Base-by-base conservation (phyloP, 2,113 vertebrate genomes). In the Aegithalos caudatus region DNA sequence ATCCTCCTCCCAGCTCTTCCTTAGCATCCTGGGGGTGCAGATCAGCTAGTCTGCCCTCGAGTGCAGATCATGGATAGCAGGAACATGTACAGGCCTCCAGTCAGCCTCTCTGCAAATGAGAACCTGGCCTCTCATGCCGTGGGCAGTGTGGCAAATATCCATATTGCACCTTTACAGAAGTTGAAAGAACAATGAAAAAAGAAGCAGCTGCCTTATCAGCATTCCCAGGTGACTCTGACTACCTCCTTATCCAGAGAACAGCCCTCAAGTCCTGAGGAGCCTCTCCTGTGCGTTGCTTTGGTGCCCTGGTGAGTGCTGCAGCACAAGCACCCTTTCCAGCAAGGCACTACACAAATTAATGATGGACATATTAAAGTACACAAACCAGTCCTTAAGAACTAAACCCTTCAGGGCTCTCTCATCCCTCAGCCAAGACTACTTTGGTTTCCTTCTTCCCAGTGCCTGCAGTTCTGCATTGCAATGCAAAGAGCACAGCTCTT, bases 121-220 rank as follows among this genome's bases (percentile, higher is more conserved):
- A 64, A 23, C n/a, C 19, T 0, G 14, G 28, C 24, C 31, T 35
- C 60, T 53, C 42, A 22, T 14, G 45, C 82, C 0, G 0, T 12
- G 22, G 14, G 72, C 57, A 76, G n/a, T 20, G 48, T 64, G 66
- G 71, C 54, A 57, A 61, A 86, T 38, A 54, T 19, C 56, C 66
- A 1, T 54, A 35, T 21, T 81, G 79, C 47, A 77, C 54, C 40
- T 54, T 74, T 42, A 62, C 14, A 7, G 11, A 73, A 70, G 60
- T 61, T 95, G 65, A 29, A 9, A 42, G 45, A 77, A 18, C 72
- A 86, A 50, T 50, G 31, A 33, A 47, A 53, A 92, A 71, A 72
- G 58, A 66, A 82, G 48, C 44, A 73, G 69, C 62, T 67, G 38
- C 80, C 67, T 83, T 74, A 27, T 47, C 76, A 78, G 58, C 76